These are phyloP conservation scores for Protophormia terraenovae DNA, from an alignment of 2,888 invertebrate genomes.

Conservation along the genomic window DNA sequence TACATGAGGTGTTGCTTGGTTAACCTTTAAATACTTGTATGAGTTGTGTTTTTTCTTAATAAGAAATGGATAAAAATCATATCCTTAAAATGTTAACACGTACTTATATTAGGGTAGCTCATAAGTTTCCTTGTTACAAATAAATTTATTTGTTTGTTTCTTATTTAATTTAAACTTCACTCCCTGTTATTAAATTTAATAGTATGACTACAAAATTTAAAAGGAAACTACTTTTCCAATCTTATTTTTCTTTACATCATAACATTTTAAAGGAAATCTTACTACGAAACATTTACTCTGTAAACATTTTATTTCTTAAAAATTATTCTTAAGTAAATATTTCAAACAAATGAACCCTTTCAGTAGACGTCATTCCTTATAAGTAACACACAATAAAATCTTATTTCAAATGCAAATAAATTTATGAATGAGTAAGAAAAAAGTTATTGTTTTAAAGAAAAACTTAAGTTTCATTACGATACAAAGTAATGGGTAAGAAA, in stretches of 20 bases:
- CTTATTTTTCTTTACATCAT: too few relatives aligned
- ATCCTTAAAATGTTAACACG: not conserved
- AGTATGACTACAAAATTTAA: too few relatives aligned
- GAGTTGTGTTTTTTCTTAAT: not conserved
- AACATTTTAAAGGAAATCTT: not conserved
- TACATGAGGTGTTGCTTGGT: constrained; percentile 75
- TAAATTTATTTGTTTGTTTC: too few relatives aligned
- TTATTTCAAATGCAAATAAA: constrained; percentile 4
- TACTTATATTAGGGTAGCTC: not conserved
- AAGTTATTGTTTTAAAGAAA: constrained; percentile 24
- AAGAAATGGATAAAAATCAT: not conserved
- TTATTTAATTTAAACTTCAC: too few relatives aligned
- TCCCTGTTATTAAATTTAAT: too few relatives aligned
- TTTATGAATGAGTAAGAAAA: not conserved
- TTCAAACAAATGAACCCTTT: constrained; percentile 20
- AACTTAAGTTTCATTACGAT: constrained; percentile 20
- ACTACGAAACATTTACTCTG: not conserved
- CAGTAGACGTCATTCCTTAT: constrained; percentile 11
- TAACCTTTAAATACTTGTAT: constrained; percentile 71
- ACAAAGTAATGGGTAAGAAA: constrained; percentile 41
- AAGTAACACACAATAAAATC: not conserved
- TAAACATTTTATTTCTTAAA: not conserved
- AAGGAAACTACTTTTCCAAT: too few relatives aligned
- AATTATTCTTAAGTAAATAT: not conserved
- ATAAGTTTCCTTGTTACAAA: too few relatives aligned